phyloP scores from a whole-genome alignment of 2,888 invertebrate species.

The Hanleya hanleyi region DNA sequence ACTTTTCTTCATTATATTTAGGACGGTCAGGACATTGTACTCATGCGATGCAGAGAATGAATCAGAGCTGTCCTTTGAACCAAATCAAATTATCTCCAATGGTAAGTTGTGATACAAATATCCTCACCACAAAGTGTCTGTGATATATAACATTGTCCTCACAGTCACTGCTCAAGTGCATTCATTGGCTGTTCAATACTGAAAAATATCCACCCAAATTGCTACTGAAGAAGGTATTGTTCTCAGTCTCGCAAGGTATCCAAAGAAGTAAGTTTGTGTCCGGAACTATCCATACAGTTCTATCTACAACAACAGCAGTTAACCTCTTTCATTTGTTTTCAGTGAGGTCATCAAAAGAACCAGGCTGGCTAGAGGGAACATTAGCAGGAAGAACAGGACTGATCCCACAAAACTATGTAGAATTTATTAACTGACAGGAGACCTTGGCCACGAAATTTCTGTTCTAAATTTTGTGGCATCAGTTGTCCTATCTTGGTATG shows the following conservation, averaged over 20 bases:
- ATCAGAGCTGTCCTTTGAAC: conserved; percentile 97
- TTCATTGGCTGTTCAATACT: background rate
- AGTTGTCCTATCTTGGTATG: too few relatives aligned
- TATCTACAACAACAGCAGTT: background rate
- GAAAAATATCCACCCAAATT: too few relatives aligned
- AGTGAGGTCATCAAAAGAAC: conserved; percentile 94
- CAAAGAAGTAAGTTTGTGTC: too few relatives aligned
- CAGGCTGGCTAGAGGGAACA: conserved; percentile 98
- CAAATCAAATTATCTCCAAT: conserved; percentile 97
- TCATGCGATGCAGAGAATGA: conserved; percentile 97
- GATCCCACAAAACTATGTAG: conserved; percentile 97
- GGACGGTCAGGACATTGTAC: conserved; percentile 89
- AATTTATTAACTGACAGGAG: conserved; percentile 76
- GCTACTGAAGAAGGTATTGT: too few relatives aligned
- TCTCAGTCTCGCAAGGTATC: too few relatives aligned
- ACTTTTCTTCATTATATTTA: conserved; percentile 16
- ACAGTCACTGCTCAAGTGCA: background rate
- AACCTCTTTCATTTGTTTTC: conserved; percentile 67
- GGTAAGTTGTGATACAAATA: conserved; percentile 83
- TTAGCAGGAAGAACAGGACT: conserved; percentile 92
- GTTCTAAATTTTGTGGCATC: too few relatives aligned
- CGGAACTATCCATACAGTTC: too few relatives aligned
- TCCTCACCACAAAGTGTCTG: too few relatives aligned
- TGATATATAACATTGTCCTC: too few relatives aligned
- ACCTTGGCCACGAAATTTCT: too few relatives aligned